Base-by-base conservation (phyloP, 2,113 vertebrate species). In the Clarias gariepinus region DNA sequence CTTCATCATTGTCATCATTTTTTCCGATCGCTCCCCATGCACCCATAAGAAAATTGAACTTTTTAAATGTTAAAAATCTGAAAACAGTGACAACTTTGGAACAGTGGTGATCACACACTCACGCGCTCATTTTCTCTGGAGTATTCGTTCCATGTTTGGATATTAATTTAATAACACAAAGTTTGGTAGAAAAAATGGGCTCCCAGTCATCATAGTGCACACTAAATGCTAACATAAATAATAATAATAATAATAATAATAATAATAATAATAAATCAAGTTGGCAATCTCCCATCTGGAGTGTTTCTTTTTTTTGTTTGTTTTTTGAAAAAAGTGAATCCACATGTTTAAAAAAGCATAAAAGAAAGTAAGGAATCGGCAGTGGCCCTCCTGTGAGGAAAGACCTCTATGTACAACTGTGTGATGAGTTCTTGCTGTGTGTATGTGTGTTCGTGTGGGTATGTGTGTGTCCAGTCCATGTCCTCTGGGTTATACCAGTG, bases 401-500 rank as follows among this genome's bases (percentile, higher is more conserved):
- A 68, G 82, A 78, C 87, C 79, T 80, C 64, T 90, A 86, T 90
- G 83, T 88, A 90, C 89, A 90, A 86, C 85, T 64, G 82, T 57
- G 61, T 64, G 84, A 61, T 82, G 87, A 87, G 89, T 80, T 86
- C 86, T 85, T 66, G 21, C 25, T 58, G 82, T 83, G 23, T 61
- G 5, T 79, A 82, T 79, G 61, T 41, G 33, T 84, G 21, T 69
- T 52, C 66, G 61, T 33, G n/a, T 93, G 92, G 91, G 89, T 86
- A 88, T 89, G 89, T 90, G 92, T 90, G 93, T 90, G 91, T 90
- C 91, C 52, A 28, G 28, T 87, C 66, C 81, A 66, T 85, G 82
- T 74, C 69, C 41, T 96, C 95, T 95, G 91, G 93, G 97, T 98
- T 99, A 99, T 99, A 99, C 98, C 95, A 99, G 95, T 91, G 98